These are phyloP conservation scores for Mycetomoellerius zeteki DNA, from an alignment of 1,140 invertebrate genomes.

Conservation along the genomic window DNA sequence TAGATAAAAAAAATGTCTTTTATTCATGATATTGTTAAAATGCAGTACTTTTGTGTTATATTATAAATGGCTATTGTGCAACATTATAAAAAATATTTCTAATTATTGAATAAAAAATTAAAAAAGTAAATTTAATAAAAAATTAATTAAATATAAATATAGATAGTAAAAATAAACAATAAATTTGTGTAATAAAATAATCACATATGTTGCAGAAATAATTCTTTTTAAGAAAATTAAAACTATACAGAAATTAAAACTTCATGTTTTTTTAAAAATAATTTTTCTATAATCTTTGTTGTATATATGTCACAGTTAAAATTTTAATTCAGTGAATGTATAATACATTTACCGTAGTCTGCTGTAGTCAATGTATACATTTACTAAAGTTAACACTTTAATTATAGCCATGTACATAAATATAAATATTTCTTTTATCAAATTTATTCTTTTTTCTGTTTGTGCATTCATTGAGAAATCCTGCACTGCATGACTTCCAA, in stretches of 20 bases:
- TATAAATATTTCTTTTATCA: background rate
- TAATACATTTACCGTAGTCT: too few species aligned
- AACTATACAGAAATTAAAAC: too few species aligned
- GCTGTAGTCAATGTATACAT: too few species aligned
- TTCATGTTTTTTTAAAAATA: background rate
- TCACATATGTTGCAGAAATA: background rate
- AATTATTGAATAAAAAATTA: background rate
- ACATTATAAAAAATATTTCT: background rate
- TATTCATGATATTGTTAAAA: background rate
- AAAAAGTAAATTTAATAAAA: background rate
- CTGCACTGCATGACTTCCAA: background rate
- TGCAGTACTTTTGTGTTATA: background rate
- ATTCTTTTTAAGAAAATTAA: too few species aligned
- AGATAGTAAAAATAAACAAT: background rate
- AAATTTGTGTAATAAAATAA: background rate
- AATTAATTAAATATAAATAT: background rate
- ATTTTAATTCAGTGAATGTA: too few species aligned
- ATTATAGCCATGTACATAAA: too few species aligned
- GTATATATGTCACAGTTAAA: background rate
- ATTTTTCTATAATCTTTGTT: background rate
- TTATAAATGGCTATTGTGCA: background rate
- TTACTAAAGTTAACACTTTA: too few species aligned
- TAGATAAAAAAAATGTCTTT: too few species aligned
- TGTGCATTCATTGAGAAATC: slow-evolving; percentile 26
- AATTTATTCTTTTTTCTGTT: slow-evolving; percentile 4